phyloP scores from a whole-genome alignment of 2,113 vertebrate species.

The Sinocyclocheilus anshuiensis region DNA sequence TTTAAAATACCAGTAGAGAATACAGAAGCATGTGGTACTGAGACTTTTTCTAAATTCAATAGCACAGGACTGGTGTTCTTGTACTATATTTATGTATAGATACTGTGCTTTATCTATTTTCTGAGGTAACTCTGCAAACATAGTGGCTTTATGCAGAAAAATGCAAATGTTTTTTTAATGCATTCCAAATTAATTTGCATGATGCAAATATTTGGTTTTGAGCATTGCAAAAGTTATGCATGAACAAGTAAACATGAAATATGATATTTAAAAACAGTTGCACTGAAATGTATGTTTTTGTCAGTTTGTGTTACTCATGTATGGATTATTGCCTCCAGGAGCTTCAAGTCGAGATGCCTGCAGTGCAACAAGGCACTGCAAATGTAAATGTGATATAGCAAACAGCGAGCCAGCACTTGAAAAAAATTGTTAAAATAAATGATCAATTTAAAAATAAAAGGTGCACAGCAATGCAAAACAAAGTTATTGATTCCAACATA shows the following conservation, averaged over 20 bases:
- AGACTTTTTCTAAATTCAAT: conserved; percentile 1
- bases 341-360: too few species aligned
- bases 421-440: too few species aligned
- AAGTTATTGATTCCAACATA: too few species aligned
- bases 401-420: too few species aligned
- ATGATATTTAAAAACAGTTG: neutral
- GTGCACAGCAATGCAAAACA: too few species aligned
- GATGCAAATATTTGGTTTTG: neutral
- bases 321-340: too few species aligned
- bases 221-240: neutral
- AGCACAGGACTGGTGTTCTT: neutral
- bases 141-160: neutral
- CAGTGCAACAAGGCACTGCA: too few species aligned
- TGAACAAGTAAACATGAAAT: neutral
- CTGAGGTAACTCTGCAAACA: neutral
- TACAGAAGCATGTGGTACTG: conserved; percentile 23
- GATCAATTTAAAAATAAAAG: too few species aligned
- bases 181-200: neutral
- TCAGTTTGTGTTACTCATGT: too few species aligned
- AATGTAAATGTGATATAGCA: too few species aligned
- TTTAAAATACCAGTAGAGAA: conserved; percentile 1
- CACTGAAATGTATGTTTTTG: too few species aligned
- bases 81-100: neutral
- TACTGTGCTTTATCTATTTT: neutral
- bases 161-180: neutral